Evolutionary conservation across 2,888 invertebrate genomes (phyloP).

Genomic region (Adineta ricciae): DNA sequence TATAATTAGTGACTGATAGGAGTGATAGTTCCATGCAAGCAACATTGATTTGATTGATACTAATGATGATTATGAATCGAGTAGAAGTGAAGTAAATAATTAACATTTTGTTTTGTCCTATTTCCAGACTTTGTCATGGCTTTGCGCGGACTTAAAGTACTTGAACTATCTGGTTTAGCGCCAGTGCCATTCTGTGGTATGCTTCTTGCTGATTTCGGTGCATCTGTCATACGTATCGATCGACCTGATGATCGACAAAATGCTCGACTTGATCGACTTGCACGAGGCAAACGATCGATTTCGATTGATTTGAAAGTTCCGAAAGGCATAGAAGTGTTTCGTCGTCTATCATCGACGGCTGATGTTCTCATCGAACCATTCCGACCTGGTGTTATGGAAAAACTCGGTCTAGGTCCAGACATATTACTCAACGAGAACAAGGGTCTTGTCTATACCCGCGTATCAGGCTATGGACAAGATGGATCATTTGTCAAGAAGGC

Average conservation of each 20-base stretch:
- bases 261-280: slow-evolving; percentile 58
- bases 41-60: too few relatives aligned
- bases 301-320: slow-evolving; percentile 68
- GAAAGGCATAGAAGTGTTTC: slow-evolving; percentile 62
- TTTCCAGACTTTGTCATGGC: slow-evolving; percentile 57
- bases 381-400: slow-evolving; percentile 77
- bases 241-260: slow-evolving; percentile 57
- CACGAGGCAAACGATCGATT: slow-evolving; percentile 72
- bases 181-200: slow-evolving; percentile 92
- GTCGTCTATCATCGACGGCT: slow-evolving; percentile 60
- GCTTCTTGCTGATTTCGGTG: slow-evolving; percentile 87
- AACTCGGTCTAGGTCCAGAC: slow-evolving; percentile 71
- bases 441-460: slow-evolving; percentile 73
- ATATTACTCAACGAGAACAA: slow-evolving; percentile 57
- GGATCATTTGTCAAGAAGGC: slow-evolving; percentile 67
- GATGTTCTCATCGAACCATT: slow-evolving; percentile 62
- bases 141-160: slow-evolving; percentile 70
- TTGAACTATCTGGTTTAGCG: slow-evolving; percentile 87
- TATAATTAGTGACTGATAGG: neutral
- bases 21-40: too few relatives aligned
- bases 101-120: neutral
- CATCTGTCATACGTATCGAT: slow-evolving; percentile 75
- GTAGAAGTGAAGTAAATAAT: too few relatives aligned
- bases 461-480: slow-evolving; percentile 82
- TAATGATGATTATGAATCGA: too few relatives aligned